A percentile compares a stretch with the other conserved stretches of the same genome.
Conservation (phyloP, 2,888 invertebrate genomes). For the Euspilapteryx auroguttella region DNA sequence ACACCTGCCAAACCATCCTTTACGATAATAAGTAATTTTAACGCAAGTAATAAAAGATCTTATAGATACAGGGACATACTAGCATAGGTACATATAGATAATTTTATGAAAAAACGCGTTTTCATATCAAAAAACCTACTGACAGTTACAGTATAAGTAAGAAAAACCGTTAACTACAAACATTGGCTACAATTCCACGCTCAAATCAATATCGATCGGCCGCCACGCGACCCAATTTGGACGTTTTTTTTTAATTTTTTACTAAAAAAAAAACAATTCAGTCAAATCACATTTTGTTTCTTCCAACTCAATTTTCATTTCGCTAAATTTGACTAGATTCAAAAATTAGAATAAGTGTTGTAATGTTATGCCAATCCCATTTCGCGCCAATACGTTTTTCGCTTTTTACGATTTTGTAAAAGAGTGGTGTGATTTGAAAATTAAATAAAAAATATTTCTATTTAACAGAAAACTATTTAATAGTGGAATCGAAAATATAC, state of each 20-base stretch:
- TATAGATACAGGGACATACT: conserved; percentile 41
- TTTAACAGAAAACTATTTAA: conserved; percentile 36
- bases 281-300: conserved; percentile 34
- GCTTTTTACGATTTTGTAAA: conserved; percentile 11
- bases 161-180: conserved; percentile 13
- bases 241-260: conserved; percentile 27
- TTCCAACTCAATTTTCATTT: conserved; percentile 28
- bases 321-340: conserved; percentile 55
- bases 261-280: conserved; percentile 42
- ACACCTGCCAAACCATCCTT: conserved; percentile 54
- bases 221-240: conserved; percentile 50
- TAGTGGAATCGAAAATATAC: conserved; percentile 41
- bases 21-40: conserved; percentile 44
- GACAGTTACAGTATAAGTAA: conserved; percentile 36
- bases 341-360: conserved; percentile 25
- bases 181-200: conserved; percentile 47
- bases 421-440: conserved; percentile 15
- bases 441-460: conserved; percentile 11
- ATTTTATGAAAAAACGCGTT: conserved; percentile 31
- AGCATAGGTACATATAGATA: conserved; percentile 21
- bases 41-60: conserved; percentile 55
- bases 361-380: conserved; percentile 36
- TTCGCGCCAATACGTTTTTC: conserved; percentile 26
- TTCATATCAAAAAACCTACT: conserved; percentile 33
- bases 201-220: conserved; percentile 43